These are phyloP conservation scores for Leptobrachium leishanense DNA, from an alignment of 2,113 vertebrate genomes.

Conservation along the genomic window DNA sequence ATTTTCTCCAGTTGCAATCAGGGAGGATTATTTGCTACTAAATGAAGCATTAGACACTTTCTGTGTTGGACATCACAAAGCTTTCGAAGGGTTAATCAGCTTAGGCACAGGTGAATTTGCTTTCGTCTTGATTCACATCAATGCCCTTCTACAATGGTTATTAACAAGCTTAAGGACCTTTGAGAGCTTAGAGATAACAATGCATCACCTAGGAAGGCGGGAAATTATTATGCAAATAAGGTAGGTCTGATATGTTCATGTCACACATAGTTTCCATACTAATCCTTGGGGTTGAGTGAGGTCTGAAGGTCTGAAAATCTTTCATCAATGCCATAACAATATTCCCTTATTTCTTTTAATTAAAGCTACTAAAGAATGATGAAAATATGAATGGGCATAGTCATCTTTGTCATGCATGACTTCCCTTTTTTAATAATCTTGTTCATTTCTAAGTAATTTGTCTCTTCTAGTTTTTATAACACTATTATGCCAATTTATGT, in stretches of 20 bases:
- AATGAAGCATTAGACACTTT: constrained; percentile 57
- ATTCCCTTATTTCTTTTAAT: constrained; percentile 56
- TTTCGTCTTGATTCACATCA: constrained; percentile 91
- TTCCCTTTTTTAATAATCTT: constrained; percentile 50
- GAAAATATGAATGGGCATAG: constrained; percentile 54
- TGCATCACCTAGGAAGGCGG: constrained; percentile 71
- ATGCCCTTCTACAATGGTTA: constrained; percentile 97
- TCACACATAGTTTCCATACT: constrained; percentile 77
- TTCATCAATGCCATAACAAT: constrained; percentile 62
- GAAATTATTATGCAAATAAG: constrained; percentile 95
- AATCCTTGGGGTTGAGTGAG: constrained; percentile 80
- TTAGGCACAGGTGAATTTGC: constrained; percentile 98
- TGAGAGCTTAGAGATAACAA: constrained; percentile 91
- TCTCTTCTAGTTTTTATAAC: not conserved
- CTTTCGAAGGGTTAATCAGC: constrained; percentile 85
- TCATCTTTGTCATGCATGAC: constrained; percentile 49
- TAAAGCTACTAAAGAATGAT: constrained; percentile 60
- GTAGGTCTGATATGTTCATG: constrained; percentile 80
- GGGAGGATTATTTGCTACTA: constrained; percentile 56
- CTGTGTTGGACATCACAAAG: constrained; percentile 56
- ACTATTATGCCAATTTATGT: not conserved
- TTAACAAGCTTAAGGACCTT: constrained; percentile 97
- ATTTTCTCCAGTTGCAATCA: constrained; percentile 24
- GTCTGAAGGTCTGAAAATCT: constrained; percentile 73
- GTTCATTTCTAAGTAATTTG: not conserved